Percentiles rank a stretch among this genome's conserved stretches.
Conservation (phyloP, 1,140 invertebrate species). For the Coelopa frigida region DNA sequence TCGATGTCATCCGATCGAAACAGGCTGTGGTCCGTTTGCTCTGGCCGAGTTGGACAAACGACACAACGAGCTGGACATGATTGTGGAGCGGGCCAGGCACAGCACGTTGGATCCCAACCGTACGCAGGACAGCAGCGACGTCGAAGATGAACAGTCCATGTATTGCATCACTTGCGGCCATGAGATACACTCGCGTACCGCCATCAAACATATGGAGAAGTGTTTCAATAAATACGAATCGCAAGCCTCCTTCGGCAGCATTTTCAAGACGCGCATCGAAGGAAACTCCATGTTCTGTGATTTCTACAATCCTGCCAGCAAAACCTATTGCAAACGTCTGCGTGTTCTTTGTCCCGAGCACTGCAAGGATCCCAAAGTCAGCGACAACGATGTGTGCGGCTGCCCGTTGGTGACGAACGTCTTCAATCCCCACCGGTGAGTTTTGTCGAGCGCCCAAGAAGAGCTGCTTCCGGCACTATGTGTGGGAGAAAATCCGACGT, state of each 20-base stretch:
- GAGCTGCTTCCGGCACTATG: conserved; percentile 83
- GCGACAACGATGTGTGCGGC: conserved; percentile 79
- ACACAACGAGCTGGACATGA: conserved; percentile 70
- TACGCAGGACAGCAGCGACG: conserved; percentile 48
- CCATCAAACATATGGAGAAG: conserved; percentile 91
- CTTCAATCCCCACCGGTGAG: conserved; percentile 68
- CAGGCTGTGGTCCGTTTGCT: conserved; percentile 65
- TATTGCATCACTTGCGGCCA: conserved; percentile 96
- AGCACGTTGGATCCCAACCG: conserved; percentile 56
- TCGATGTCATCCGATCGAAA: conserved; percentile 76
- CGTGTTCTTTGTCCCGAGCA: conserved; percentile 96
- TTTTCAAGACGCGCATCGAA: conserved; percentile 90
- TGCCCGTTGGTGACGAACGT: conserved; percentile 80
- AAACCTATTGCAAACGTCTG: conserved; percentile 93
- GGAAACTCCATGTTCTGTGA: conserved; percentile 96
- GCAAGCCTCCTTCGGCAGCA: conserved; percentile 92
- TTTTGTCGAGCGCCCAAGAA: conserved; percentile 71
- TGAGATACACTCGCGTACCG: conserved; percentile 80
- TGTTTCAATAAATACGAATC: conserved; percentile 97
- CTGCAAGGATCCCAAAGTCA: conserved; percentile 90
- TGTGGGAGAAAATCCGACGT: conserved; percentile 90
- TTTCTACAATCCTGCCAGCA: conserved; percentile 81
- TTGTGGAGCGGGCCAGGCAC: conserved; percentile 68
- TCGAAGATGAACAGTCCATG: conserved; percentile 77
- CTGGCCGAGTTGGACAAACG: conserved; percentile 71